phyloP scores from a whole-genome alignment of 2,797 vertebrate genomes.

The Adelosebastes latens region DNA sequence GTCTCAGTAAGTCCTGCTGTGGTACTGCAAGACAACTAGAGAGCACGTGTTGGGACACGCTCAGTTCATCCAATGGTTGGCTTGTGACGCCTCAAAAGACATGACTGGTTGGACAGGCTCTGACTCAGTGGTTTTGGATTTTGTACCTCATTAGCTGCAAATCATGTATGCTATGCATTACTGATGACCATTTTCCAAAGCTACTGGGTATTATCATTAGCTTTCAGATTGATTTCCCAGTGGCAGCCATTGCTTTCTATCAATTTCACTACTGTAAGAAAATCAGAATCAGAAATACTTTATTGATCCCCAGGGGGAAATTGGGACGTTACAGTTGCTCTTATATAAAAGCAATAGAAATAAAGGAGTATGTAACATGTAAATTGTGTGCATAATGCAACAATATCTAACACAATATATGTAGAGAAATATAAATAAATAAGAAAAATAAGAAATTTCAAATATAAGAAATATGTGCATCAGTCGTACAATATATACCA shows the following conservation, averaged over 20 bases:
- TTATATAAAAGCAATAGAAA: too few relatives aligned
- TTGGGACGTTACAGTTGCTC: too few relatives aligned
- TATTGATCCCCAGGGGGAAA: too few relatives aligned
- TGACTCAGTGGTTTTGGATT: background rate
- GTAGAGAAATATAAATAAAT: too few relatives aligned
- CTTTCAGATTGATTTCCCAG: constrained; percentile 5
- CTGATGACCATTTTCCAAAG: constrained; percentile 37
- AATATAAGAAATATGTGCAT: too few relatives aligned
- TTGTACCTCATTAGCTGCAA: constrained; percentile 31
- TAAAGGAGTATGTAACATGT: too few relatives aligned
- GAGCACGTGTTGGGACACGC: constrained; percentile 27
- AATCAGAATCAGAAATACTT: background rate
- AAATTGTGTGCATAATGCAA: too few relatives aligned
- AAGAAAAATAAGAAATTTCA: too few relatives aligned
- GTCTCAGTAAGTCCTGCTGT: constrained; percentile 87
- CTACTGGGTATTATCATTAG: background rate
- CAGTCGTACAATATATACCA: too few relatives aligned
- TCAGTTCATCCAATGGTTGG: constrained; percentile 48
- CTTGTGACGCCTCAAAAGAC: constrained; percentile 19
- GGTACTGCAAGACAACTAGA: constrained; percentile 57
- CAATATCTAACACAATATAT: too few relatives aligned
- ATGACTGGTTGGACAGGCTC: constrained; percentile 12
- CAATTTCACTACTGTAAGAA: background rate
- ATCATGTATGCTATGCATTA: constrained; percentile 5
- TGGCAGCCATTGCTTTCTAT: constrained; percentile 2